phyloP scores from a whole-genome alignment of 1,140 invertebrate genomes.

The Cydia splendana region DNA sequence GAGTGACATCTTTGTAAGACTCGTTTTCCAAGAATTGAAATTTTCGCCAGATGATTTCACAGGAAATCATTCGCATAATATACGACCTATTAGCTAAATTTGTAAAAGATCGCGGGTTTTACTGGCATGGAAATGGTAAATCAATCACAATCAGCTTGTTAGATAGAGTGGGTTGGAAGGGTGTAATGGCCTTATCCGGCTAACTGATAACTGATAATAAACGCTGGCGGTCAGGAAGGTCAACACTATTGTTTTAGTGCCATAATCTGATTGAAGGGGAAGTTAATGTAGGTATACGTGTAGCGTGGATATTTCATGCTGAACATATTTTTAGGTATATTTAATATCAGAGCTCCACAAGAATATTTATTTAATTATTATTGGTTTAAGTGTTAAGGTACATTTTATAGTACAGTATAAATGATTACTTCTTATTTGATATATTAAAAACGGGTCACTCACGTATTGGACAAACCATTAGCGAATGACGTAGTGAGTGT shows the following conservation, averaged over 20 bases:
- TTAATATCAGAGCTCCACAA: too few species aligned
- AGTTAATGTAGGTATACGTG: not conserved
- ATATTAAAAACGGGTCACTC: too few species aligned
- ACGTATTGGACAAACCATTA: too few species aligned
- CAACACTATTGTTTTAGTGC: conserved; percentile 22
- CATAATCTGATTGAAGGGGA: not conserved
- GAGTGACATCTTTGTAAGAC: not conserved
- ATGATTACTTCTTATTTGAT: too few species aligned
- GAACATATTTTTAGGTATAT: too few species aligned
- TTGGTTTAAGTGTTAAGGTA: too few species aligned
- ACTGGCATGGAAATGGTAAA: conserved; percentile 53
- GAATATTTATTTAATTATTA: too few species aligned
- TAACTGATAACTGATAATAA: conserved; percentile 32
- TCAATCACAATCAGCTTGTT: conserved; percentile 62
- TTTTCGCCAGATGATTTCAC: not conserved
- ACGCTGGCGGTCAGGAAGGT: conserved; percentile 13
- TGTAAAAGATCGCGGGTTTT: conserved; percentile 38
- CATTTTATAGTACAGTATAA: too few species aligned
- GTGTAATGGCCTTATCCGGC: conserved; percentile 44
- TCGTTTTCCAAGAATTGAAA: not conserved
- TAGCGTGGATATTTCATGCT: too few species aligned
- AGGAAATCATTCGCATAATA: not conserved
- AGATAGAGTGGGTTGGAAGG: conserved; percentile 41
- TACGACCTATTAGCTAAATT: conserved; percentile 20
- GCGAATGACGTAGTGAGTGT: too few species aligned